Evolutionary conservation across 2,888 invertebrate genomes (phyloP), one percentile per base, ranked within the genome.

Genomic region (Andrena chrysosceles): DNA sequence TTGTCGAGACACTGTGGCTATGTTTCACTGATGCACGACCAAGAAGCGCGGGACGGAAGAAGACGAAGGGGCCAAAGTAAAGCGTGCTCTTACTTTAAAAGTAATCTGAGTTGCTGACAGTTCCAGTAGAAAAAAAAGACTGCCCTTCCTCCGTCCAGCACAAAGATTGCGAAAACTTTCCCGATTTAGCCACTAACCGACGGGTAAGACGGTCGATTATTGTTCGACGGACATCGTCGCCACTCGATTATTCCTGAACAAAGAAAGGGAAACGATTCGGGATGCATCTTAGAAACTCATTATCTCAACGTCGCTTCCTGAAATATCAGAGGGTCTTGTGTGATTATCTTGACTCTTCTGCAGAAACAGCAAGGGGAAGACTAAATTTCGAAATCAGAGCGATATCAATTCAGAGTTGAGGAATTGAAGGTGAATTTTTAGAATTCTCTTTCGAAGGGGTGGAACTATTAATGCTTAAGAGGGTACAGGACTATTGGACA

Each of bases 171-270:
- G 54, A 35, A 87, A 87, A 85, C 74, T 87, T 88, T 87, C 88
- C 86, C 82, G 82, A 84, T 81, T 88, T 86, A 84, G 77, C 77
- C 71, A 72, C 73, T 87, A 88, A 86, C 77, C 76, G 59, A 59
- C 73, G 81, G 81, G 81, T 86, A 86, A 88, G 80, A 80, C 67
- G 42, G 59, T 76, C 82, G 84, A 88, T 87, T 88, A 87, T 86
- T 84, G 77, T 83, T 76, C 72, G 69, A 49, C 66, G 48, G 72
- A 67, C 70, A 76, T 77, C 74, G 59, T 70, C 62, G 49, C 67
- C 59, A 64, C 69, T 79, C 82, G 81, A 87, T 87, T 79, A 76
- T 82, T 71, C 85, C 64, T 29, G 63, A 67, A 48, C 64, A 49
- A 69, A 73, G 31, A 49, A 16, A 71, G 56, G 42, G 42, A 16